These are phyloP conservation scores for Grapholita molesta DNA, from an alignment of 1,140 invertebrate genomes.

Conservation along the genomic window DNA sequence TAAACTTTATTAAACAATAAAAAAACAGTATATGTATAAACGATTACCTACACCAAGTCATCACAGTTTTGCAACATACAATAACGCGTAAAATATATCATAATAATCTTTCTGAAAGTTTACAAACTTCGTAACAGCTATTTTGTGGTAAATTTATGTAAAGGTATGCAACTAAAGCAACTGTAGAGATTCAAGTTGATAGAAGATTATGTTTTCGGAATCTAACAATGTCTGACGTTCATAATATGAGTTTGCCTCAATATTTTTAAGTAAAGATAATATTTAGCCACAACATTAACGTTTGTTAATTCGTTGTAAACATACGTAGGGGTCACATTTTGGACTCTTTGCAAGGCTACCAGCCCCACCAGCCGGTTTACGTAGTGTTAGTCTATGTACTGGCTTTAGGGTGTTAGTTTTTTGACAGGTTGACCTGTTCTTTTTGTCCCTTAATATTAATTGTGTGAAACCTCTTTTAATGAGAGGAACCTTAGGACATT, in stretches of 20 bases:
- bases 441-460: background rate
- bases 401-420: background rate
- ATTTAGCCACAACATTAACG: background rate
- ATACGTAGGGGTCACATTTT: background rate
- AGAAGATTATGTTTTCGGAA: too few relatives aligned
- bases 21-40: background rate
- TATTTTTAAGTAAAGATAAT: too few relatives aligned
- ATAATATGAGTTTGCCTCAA: background rate
- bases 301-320: background rate
- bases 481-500: background rate
- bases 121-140: too few relatives aligned
- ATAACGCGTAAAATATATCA: too few relatives aligned
- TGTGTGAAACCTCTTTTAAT: background rate
- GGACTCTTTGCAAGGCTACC: background rate
- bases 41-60: background rate
- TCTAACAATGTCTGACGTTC: too few relatives aligned
- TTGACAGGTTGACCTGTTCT: background rate
- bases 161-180: background rate
- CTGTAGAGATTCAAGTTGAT: background rate
- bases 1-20: background rate
- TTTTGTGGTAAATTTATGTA: too few relatives aligned
- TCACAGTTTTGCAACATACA: background rate
- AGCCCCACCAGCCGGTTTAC: background rate
- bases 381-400: background rate
- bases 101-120: background rate